Conservation (phyloP, 2,113 vertebrate genomes). For the Pygoscelis adeliae region DNA sequence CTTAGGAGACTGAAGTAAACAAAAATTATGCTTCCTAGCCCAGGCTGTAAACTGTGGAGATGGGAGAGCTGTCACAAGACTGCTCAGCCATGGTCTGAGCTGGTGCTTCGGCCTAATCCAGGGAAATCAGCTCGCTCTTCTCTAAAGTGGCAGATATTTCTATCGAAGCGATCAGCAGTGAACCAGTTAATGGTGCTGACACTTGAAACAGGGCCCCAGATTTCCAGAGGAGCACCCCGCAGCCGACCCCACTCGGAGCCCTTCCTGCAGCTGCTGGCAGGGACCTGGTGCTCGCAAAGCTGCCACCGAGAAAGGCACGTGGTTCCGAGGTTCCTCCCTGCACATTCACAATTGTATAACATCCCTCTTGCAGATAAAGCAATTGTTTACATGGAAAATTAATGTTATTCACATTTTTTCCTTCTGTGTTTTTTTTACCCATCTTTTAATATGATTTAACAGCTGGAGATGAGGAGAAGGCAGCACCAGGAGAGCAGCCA, state of each 20-base stretch:
- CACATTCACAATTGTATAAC: not conserved
- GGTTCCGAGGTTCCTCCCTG: not conserved
- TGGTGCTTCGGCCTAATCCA: not conserved
- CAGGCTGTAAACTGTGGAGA: not conserved
- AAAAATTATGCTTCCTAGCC: not conserved
- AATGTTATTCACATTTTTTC: not conserved
- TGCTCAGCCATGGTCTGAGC: not conserved
- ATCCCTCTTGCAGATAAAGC: not conserved
- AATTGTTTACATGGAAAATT: conserved; percentile 20
- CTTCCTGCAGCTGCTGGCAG: not conserved
- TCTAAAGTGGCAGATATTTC: not conserved
- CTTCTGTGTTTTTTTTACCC: not conserved
- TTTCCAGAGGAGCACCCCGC: not conserved
- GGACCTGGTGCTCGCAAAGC: accelerated
- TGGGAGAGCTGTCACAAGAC: not conserved
- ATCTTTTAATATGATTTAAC: conserved; percentile 37
- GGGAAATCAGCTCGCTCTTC: not conserved
- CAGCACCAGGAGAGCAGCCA: conserved; percentile 26
- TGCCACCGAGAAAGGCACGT: not conserved
- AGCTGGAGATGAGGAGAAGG: conserved; percentile 49
- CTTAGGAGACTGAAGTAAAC: not conserved
- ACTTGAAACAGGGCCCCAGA: not conserved
- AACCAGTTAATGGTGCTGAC: not conserved
- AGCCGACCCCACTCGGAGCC: not conserved
- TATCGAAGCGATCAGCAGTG: not conserved